Percentiles rank a stretch among this genome's conserved stretches.
These are phyloP conservation scores for Chironomus striatipennis DNA, from an alignment of 1,140 invertebrate species.

Conservation along the genomic window DNA sequence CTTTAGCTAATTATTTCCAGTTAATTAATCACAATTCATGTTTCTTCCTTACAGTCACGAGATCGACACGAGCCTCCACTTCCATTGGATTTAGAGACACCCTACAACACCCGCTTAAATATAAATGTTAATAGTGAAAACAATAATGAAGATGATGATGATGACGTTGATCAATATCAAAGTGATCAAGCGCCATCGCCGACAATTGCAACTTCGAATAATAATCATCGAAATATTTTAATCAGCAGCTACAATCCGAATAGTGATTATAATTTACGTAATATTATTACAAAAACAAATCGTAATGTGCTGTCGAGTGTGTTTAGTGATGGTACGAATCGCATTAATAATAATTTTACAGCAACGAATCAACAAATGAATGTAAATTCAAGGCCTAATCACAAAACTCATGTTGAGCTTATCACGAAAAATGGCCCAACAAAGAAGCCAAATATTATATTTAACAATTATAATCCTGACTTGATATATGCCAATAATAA, in stretches of 20 bases:
- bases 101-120: slow-evolving; percentile 39
- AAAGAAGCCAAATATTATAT: slow-evolving; percentile 41
- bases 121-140: slow-evolving; percentile 41
- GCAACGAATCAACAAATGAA: slow-evolving; percentile 37
- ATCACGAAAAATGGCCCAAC: slow-evolving; percentile 51
- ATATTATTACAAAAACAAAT: slow-evolving; percentile 29
- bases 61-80: slow-evolving; percentile 50
- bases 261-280: slow-evolving; percentile 26
- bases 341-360: slow-evolving; percentile 39
- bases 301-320: slow-evolving; percentile 34
- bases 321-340: slow-evolving; percentile 28
- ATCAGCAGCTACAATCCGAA: slow-evolving; percentile 39
- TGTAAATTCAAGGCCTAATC: slow-evolving; percentile 47
- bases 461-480: slow-evolving; percentile 40
- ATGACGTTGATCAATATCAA: slow-evolving; percentile 28
- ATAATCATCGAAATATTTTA: slow-evolving; percentile 38
- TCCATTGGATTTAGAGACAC: slow-evolving; percentile 51
- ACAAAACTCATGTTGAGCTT: slow-evolving; percentile 52
- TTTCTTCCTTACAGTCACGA: slow-evolving; percentile 38
- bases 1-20: too few relatives aligned
- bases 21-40: neutral
- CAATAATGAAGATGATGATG: neutral
- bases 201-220: slow-evolving; percentile 33
- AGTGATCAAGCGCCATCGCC: neutral
- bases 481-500: slow-evolving; percentile 34